Base-by-base conservation (phyloP, 2,113 vertebrate genomes). In the Labrus mixtus region DNA sequence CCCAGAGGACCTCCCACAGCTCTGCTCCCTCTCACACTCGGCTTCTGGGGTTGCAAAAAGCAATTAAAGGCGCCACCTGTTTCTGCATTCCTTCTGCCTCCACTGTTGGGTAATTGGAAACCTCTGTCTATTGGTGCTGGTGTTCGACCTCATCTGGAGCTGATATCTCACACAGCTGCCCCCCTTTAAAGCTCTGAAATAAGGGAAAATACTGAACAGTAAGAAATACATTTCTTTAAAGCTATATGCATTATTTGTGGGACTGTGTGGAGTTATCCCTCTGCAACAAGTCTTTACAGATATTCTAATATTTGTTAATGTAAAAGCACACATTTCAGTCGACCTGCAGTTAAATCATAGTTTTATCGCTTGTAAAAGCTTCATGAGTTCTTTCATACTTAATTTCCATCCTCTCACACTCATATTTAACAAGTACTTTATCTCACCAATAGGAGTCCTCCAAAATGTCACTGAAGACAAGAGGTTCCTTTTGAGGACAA, bases 41-140 rank as follows among this genome's bases (percentile, higher is more conserved):
- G 81, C 84, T 88, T 86, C 89, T 85, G 87, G 87, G 90, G 87
- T 88, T 88, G 76, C 90, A 80, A 81, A 92, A 92, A 92, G 90
- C 90, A 94, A 94, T 94, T 93, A 94, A 92, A 94, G 81, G 86
- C 48, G 23, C 90, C 93, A 93, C 93, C 90, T 93, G 91, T 94
- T 91, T 85, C 84, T 83, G 67, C 60, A 45, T 57, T 77, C 73
- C 81, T 68, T 67, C 81, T 90, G 86, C 81, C 73, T 88, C 83
- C 64, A 53, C 85, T 87, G 87, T 70, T 75, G 70, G 85, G 83
- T 92, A 91, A 93, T 90, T 91, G 91, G 89, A 89, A 89, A 90
- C 88, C 91, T 88, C 86, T 91, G 84, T 91, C 83, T 87, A 76
- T 86, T 77, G 79, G 90, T 86, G 73, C 72, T 68, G 62, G 51